Evolutionary conservation across 2,888 invertebrate species (phyloP).

Genomic region (Agrochola litura): DNA sequence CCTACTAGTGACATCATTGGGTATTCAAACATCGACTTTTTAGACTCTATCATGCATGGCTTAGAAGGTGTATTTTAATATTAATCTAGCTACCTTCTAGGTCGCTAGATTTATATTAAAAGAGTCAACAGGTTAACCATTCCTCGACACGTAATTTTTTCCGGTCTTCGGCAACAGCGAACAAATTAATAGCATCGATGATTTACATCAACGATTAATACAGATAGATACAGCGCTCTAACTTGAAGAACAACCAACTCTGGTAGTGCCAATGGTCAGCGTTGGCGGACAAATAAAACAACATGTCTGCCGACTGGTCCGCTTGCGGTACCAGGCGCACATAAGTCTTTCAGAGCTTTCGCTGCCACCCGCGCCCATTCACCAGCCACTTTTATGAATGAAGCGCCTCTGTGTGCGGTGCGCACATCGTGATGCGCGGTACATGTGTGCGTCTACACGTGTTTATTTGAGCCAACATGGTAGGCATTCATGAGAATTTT

Average conservation of each 20-base stretch:
- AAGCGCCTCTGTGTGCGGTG: constrained; percentile 76
- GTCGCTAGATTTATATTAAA: background rate
- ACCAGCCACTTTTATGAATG: constrained; percentile 82
- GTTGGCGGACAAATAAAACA: constrained; percentile 77
- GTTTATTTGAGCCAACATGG: constrained; percentile 86
- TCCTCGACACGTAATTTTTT: background rate
- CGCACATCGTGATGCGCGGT: constrained; percentile 62
- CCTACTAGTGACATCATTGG: constrained; percentile 11
- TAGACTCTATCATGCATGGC: background rate
- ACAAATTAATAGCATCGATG: too few relatives aligned
- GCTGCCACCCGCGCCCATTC: constrained; percentile 77
- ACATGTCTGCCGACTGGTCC: constrained; percentile 86
- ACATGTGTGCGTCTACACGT: constrained; percentile 81
- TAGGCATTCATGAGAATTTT: constrained; percentile 90
- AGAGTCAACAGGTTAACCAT: background rate
- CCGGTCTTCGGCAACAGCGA: background rate
- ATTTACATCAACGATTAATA: too few relatives aligned
- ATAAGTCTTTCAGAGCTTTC: constrained; percentile 83
- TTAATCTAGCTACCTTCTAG: too few relatives aligned
- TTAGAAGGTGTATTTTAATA: too few relatives aligned
- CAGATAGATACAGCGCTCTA: background rate
- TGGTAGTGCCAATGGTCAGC: constrained; percentile 36
- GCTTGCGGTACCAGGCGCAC: constrained; percentile 83
- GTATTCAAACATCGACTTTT: background rate
- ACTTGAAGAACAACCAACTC: constrained; percentile 30